Percentiles rank a stretch among this genome's conserved stretches.
Conservation (phyloP, 2,888 invertebrate species). For the Tillus elongatus region DNA sequence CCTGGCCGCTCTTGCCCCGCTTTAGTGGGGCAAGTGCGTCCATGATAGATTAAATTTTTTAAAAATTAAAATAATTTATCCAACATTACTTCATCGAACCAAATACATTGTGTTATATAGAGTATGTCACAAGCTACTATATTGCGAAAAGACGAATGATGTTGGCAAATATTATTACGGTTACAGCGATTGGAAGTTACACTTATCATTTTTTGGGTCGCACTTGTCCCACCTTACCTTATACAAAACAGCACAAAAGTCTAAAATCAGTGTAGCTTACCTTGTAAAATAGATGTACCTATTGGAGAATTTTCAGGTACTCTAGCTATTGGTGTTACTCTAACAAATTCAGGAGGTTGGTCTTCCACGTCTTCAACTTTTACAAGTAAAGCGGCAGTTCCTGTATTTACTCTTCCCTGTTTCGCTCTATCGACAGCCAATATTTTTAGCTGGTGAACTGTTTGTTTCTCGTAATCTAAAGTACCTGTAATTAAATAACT, state of each 20-base stretch:
- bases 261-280: too few species aligned
- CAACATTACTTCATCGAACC: too few species aligned
- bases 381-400: conserved; percentile 77
- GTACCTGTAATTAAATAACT: conserved; percentile 23
- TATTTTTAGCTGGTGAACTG: conserved; percentile 74
- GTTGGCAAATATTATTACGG: background rate
- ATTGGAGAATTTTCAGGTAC: conserved; percentile 77
- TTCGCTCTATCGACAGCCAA: conserved; percentile 79
- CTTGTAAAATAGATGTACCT: conserved; percentile 76
- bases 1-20: too few species aligned
- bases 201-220: too few species aligned
- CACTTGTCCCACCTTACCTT: too few species aligned
- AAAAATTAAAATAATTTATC: too few species aligned
- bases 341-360: conserved; percentile 83
- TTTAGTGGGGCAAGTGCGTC: too few species aligned
- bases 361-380: conserved; percentile 86
- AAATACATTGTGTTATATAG: too few species aligned
- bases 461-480: conserved; percentile 80
- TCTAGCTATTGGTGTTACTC: conserved; percentile 77
- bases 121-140: too few species aligned
- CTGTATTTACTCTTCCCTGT: conserved; percentile 74
- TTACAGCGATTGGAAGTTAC: background rate
- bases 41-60: too few species aligned
- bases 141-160: too few species aligned
- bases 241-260: too few species aligned